Conservation (phyloP, 2,797 vertebrate genomes). For the Diceros bicornis region DNA sequence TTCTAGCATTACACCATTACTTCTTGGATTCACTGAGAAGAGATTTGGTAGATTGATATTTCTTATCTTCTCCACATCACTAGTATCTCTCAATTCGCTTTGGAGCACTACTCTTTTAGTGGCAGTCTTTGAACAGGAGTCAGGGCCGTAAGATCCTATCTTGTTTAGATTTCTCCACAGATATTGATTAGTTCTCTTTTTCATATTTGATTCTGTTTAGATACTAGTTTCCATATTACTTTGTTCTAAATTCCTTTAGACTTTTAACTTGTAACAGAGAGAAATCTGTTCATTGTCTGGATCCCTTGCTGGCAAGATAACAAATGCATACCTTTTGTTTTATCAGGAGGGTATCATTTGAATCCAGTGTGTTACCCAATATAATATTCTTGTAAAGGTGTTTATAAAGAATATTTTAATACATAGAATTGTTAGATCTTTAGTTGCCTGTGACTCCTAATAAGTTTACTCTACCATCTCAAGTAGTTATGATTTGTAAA, state of each 20-base stretch:
- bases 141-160: not conserved
- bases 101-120: not conserved
- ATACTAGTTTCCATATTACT: constrained; percentile 46
- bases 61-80: not conserved
- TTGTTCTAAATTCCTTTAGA: constrained; percentile 58
- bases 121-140: not conserved
- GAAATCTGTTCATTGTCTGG: constrained; percentile 1
- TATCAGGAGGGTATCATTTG: not conserved
- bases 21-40: constrained; percentile 40
- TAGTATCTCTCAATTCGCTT: constrained; percentile 14
- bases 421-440: not conserved
- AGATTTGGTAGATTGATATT: constrained; percentile 9
- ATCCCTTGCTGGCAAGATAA: constrained; percentile 11
- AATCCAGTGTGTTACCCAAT: not conserved
- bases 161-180: constrained; percentile 52
- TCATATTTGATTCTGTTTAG: constrained; percentile 26
- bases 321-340: not conserved
- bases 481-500: constrained; percentile 50
- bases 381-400: not conserved
- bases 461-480: constrained; percentile 18
- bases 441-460: not conserved
- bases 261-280: constrained; percentile 28
- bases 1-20: not conserved
- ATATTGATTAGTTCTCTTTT: not conserved
- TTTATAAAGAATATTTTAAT: constrained; percentile 14